Evolutionary conservation across 2,113 vertebrate species (phyloP).

Genomic region (Talpa occidentalis): DNA sequence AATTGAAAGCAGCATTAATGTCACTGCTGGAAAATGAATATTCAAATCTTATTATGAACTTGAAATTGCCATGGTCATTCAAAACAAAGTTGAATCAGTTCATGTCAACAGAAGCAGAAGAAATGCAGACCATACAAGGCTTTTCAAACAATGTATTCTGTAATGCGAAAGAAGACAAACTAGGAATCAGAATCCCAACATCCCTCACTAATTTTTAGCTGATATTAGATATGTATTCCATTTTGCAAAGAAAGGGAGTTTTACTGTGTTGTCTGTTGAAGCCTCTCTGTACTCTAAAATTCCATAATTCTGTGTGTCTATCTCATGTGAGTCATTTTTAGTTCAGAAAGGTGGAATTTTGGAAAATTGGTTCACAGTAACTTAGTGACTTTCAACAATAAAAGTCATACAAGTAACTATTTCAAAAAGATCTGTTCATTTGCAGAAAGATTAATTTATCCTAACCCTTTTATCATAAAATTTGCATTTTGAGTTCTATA

Average conservation of each 20-base stretch:
- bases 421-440: slow-evolving; percentile 52
- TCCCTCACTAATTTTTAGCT: not conserved
- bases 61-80: slow-evolving; percentile 9
- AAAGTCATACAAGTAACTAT: not conserved
- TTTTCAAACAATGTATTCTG: not conserved
- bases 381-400: slow-evolving; percentile 46
- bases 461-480: slow-evolving; percentile 54
- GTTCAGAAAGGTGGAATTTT: slow-evolving; percentile 39
- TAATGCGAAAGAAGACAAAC: slow-evolving; percentile 14
- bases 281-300: slow-evolving; percentile 35
- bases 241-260: not conserved
- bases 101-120: not conserved
- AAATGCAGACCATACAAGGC: slow-evolving; percentile 3
- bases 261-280: not conserved
- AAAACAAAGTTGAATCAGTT: slow-evolving; percentile 32
- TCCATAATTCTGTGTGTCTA: slow-evolving; percentile 37
- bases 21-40: slow-evolving; percentile 30
- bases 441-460: slow-evolving; percentile 35
- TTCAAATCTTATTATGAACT: not conserved
- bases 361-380: slow-evolving; percentile 37
- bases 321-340: slow-evolving; percentile 38
- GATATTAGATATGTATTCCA: not conserved
- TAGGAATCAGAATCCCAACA: slow-evolving; percentile 7
- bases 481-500: not conserved
- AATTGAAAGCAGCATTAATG: slow-evolving; percentile 33